Base-by-base conservation (phyloP, 2,888 invertebrate genomes). In the Epirrhoe tristata region DNA sequence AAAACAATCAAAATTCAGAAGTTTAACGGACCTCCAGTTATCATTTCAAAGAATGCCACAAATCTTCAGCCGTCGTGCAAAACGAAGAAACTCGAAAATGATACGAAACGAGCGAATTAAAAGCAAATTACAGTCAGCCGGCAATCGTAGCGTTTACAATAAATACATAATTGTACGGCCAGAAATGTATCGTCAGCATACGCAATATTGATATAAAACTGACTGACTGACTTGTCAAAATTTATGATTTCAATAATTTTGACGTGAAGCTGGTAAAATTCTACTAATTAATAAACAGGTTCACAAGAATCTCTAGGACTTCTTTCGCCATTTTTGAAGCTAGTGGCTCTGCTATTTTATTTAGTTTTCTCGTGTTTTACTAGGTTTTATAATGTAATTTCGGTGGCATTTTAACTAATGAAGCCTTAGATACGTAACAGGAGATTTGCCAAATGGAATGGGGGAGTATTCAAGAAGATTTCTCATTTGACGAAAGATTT, bases 111-210 rank as follows among this genome's bases (percentile, higher is more conserved):
- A 86, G 83, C 87, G 90, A 93, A 93, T 93, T 93, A 93, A 93
- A 93, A 90, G 87, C 87, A 91, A 93, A 93, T 93, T 93, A 92
- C 89, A 89, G 91, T 80, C 86, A 84, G 86, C 83, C 85, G 88
- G 92, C 91, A 90, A 91, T 91, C 91, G 89, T 90, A 84, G 87
- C 94, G 91, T 93, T 94, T 93, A 93, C 93, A 93, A 93, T 94
- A 94, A 94, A 94, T 90, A 93, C 94, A 93, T 93, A 93, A 94
- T 94, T 93, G 93, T 88, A 93, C 81, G 89, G 86, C 82, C 88
- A 87, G 91, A 86, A 67, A 60, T 31, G 60, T 57, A 67, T 39
- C 43, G 52, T 46, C 58, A 59, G 63, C 58, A 46, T 64, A 61
- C 64, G 69, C 70, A 62, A 63, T 48, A 14, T 66, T 10, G 12